Percentiles rank a stretch among this genome's conserved stretches.
phyloP scores from a whole-genome alignment of 2,888 invertebrate species.

The Lymantria monacha region DNA sequence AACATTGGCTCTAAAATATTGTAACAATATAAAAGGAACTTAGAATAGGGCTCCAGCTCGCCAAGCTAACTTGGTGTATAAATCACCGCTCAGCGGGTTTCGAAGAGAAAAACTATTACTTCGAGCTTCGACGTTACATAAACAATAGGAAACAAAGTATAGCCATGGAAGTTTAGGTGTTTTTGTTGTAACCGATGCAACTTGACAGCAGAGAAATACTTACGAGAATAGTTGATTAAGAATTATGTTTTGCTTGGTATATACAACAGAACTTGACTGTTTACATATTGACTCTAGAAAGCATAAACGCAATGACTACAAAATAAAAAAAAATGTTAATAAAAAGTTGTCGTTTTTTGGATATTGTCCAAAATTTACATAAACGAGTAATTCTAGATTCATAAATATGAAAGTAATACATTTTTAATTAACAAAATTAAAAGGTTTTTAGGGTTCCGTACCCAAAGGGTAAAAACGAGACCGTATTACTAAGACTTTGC shows the following conservation, averaged over 20 bases:
- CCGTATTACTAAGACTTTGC: no score
- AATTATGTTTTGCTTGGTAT: background rate
- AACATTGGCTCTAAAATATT: background rate
- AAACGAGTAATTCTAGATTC: no score
- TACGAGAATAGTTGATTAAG: background rate
- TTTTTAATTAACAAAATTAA: no score
- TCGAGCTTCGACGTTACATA: constrained; percentile 31
- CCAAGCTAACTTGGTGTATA: constrained; percentile 32
- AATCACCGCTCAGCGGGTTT: constrained; percentile 38
- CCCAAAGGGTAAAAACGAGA: no score
- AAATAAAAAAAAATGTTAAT: no score
- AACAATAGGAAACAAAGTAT: constrained; percentile 30
- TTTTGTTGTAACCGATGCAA: constrained; percentile 9
- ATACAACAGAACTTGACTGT: no score
- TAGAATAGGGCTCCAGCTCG: constrained; percentile 14
- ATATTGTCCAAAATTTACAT: no score
- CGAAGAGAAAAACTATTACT: constrained; percentile 39
- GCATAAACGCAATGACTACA: no score
- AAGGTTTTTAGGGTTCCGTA: no score
- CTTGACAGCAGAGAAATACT: constrained; percentile 1
- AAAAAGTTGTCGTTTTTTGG: no score
- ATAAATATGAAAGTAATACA: no score
- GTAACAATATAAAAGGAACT: constrained; percentile 15
- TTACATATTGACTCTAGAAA: no score
- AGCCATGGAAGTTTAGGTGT: constrained; percentile 1